Percentiles rank a stretch among this genome's conserved stretches.
phyloP scores from a whole-genome alignment of 2,888 invertebrate genomes.

The Epinotia ramella region DNA sequence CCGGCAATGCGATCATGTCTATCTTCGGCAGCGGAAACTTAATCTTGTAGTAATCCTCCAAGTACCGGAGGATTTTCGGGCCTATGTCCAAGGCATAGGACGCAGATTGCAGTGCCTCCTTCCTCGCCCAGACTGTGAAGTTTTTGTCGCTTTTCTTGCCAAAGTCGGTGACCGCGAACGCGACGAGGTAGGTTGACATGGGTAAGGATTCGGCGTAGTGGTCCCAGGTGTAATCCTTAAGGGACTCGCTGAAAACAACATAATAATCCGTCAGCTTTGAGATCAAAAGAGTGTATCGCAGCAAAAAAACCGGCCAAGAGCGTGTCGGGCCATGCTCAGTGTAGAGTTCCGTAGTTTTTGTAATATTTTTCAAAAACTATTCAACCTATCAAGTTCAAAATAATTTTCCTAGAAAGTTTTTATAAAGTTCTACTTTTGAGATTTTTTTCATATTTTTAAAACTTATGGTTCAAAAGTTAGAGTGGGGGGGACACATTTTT shows the following conservation, averaged over 20 bases:
- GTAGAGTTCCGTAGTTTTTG: too few relatives aligned
- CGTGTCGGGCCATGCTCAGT: too few relatives aligned
- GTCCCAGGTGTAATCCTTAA: constrained; percentile 90
- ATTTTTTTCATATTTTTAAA: too few relatives aligned
- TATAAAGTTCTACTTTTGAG: too few relatives aligned
- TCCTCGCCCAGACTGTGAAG: constrained; percentile 89
- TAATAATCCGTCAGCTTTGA: neutral
- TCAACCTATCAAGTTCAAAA: too few relatives aligned
- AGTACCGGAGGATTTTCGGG: constrained; percentile 88
- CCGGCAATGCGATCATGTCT: constrained; percentile 97
- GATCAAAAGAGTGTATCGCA: too few relatives aligned
- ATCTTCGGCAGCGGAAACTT: constrained; percentile 92
- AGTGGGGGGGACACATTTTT: too few relatives aligned
- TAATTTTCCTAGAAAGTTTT: too few relatives aligned
- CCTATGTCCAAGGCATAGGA: constrained; percentile 91
- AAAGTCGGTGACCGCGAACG: constrained; percentile 93
- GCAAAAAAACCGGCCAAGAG: too few relatives aligned
- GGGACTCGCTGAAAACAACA: constrained; percentile 73
- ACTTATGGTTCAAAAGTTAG: too few relatives aligned
- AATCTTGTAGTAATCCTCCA: constrained; percentile 91
- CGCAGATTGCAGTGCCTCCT: constrained; percentile 89
- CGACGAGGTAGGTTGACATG: constrained; percentile 96
- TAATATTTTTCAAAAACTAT: too few relatives aligned
- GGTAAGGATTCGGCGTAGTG: constrained; percentile 91
- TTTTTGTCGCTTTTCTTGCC: constrained; percentile 83